Evolutionary conservation across 2,888 invertebrate genomes (phyloP).

Genomic region (Melinaea menophilus): DNA sequence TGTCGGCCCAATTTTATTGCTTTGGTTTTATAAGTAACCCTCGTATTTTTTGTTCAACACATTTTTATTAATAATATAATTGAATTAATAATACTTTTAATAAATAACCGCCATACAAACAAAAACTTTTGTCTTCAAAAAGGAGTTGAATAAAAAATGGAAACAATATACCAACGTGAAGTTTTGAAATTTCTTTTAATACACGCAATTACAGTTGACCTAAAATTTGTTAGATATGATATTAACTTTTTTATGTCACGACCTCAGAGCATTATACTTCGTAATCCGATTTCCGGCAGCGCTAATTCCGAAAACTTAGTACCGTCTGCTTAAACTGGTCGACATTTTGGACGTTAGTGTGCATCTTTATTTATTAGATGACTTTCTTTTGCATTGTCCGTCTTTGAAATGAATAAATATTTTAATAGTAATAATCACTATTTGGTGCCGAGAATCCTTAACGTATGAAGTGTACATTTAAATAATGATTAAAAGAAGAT

Average conservation of each 20-base stretch:
- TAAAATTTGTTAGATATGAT: conserved; percentile 23
- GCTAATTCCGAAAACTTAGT: conserved; percentile 49
- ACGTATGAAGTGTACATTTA: too few relatives aligned
- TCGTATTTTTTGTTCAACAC: too few relatives aligned
- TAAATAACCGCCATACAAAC: too few relatives aligned
- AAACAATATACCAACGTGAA: conserved; percentile 4
- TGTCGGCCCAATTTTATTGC: too few relatives aligned
- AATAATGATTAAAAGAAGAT: too few relatives aligned
- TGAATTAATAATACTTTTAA: too few relatives aligned
- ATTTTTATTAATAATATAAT: too few relatives aligned
- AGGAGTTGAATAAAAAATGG: too few relatives aligned
- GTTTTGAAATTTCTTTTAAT: conserved; percentile 29
- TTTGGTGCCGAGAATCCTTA: too few relatives aligned
- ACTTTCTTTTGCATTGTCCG: background rate
- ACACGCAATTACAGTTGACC: conserved; percentile 23
- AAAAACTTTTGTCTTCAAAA: too few relatives aligned
- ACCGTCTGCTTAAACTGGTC: conserved; percentile 50
- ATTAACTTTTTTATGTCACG: conserved; percentile 36
- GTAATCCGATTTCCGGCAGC: conserved; percentile 36
- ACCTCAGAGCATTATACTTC: conserved; percentile 41
- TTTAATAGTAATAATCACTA: background rate
- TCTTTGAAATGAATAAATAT: background rate
- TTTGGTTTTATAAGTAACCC: too few relatives aligned
- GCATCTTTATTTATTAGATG: background rate
- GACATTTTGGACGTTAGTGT: conserved; percentile 45